phyloP scores from a whole-genome alignment of 1,140 invertebrate genomes.

The Adoxophyes honmai region DNA sequence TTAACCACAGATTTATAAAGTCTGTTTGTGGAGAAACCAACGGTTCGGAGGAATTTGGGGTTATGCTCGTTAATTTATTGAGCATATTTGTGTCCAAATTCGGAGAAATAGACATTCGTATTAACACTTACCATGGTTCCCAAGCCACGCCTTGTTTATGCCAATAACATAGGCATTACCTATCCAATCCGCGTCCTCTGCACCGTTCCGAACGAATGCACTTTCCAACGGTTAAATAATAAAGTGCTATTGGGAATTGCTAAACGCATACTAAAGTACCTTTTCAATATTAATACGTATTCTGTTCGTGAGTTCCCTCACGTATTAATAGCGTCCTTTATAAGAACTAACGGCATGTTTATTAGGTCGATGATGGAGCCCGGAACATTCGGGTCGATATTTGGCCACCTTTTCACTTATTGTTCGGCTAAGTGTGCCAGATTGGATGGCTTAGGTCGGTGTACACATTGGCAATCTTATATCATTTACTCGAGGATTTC shows the following conservation, averaged over 20 bases:
- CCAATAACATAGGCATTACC: background rate
- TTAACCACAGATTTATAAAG: no score
- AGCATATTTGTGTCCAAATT: no score
- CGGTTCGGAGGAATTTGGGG: no score
- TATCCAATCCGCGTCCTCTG: constrained; percentile 11
- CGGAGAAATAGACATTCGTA: no score
- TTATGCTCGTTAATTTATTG: no score
- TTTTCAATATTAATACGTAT: constrained; percentile 39
- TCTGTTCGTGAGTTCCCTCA: constrained; percentile 38
- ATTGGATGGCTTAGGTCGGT: background rate
- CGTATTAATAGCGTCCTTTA: constrained; percentile 48
- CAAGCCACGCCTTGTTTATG: background rate
- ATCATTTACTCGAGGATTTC: no score
- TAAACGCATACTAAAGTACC: constrained; percentile 32
- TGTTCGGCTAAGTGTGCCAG: constrained; percentile 17
- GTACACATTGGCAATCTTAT: no score
- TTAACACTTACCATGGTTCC: no score
- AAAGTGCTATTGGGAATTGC: constrained; percentile 36
- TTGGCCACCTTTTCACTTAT: constrained; percentile 37
- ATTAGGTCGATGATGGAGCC: constrained; percentile 26
- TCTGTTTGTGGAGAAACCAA: no score
- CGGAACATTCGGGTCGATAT: constrained; percentile 29
- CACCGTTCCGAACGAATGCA: constrained; percentile 30
- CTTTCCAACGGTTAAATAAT: constrained; percentile 48
- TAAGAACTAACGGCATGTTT: constrained; percentile 48